Evolutionary conservation across 2,888 invertebrate species (phyloP).

Genomic region (Microdon myrmicae): DNA sequence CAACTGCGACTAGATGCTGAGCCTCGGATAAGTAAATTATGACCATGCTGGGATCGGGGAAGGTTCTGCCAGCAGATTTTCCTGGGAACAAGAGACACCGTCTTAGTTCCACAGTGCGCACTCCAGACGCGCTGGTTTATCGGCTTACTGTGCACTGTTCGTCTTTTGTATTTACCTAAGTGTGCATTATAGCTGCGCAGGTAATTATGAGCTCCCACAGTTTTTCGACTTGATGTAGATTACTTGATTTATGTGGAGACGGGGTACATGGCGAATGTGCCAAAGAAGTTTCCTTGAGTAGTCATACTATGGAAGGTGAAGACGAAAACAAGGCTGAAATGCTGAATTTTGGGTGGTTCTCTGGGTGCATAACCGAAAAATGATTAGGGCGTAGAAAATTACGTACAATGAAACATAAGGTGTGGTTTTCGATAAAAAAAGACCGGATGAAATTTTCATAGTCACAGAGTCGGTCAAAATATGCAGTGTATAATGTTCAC

Average conservation of each 20-base stretch:
- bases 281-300: too few species aligned
- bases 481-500: too few species aligned
- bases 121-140: constrained; percentile 16
- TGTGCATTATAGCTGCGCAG: constrained; percentile 56
- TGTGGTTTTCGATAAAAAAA: too few species aligned
- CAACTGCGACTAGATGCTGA: constrained; percentile 48
- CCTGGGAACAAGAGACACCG: constrained; percentile 49
- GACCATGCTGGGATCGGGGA: constrained; percentile 38
- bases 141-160: constrained; percentile 3
- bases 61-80: constrained; percentile 45
- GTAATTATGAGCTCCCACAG: constrained; percentile 68
- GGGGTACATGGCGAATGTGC: constrained; percentile 26
- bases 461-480: too few species aligned
- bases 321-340: too few species aligned
- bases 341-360: too few species aligned
- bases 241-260: constrained; percentile 66
- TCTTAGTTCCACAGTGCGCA: constrained; percentile 9
- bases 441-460: too few species aligned
- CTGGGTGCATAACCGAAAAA: too few species aligned
- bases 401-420: too few species aligned
- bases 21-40: constrained; percentile 53
- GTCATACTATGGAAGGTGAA: too few species aligned
- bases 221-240: constrained; percentile 67
- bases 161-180: constrained; percentile 26
- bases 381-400: too few species aligned